These are phyloP conservation scores for Anastrepha obliqua DNA, from an alignment of 1,140 invertebrate species.

Conservation along the genomic window DNA sequence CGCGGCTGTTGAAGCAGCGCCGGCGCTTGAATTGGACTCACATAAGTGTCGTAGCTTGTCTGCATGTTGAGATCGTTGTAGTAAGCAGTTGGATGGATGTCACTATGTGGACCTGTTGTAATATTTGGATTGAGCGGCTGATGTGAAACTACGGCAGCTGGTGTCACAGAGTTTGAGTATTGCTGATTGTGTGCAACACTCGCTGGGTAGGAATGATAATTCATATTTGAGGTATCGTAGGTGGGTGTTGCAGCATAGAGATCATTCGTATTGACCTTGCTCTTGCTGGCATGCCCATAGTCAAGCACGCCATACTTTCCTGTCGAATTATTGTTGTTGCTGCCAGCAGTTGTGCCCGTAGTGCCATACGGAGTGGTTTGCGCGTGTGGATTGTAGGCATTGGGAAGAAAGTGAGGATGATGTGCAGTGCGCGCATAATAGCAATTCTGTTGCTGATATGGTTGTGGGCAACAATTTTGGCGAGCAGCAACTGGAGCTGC, in stretches of 20 bases:
- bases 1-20: not conserved
- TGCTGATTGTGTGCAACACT: not conserved
- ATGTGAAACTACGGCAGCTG: not conserved
- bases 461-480: conserved; percentile 68
- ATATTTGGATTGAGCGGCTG: conserved; percentile 8
- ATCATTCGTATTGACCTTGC: conserved; percentile 40
- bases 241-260: not conserved
- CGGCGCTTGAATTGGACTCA: not conserved
- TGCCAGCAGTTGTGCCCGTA: not conserved
- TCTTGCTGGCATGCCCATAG: conserved; percentile 56
- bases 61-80: conserved; percentile 51
- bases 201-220: conserved; percentile 18
- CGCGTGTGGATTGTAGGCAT: not conserved
- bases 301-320: not conserved
- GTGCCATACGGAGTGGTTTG: not conserved
- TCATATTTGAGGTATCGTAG: not conserved
- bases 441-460: conserved; percentile 66
- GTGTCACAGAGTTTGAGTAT: not conserved
- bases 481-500: conserved; percentile 49
- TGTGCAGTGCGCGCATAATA: conserved; percentile 62
- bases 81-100: not conserved
- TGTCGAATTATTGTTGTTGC: not conserved
- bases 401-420: not conserved
- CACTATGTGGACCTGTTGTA: not conserved
- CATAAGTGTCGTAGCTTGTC: not conserved